These are phyloP conservation scores for Tupaia tana DNA, from an alignment of 2,113 vertebrate genomes.

Conservation along the genomic window DNA sequence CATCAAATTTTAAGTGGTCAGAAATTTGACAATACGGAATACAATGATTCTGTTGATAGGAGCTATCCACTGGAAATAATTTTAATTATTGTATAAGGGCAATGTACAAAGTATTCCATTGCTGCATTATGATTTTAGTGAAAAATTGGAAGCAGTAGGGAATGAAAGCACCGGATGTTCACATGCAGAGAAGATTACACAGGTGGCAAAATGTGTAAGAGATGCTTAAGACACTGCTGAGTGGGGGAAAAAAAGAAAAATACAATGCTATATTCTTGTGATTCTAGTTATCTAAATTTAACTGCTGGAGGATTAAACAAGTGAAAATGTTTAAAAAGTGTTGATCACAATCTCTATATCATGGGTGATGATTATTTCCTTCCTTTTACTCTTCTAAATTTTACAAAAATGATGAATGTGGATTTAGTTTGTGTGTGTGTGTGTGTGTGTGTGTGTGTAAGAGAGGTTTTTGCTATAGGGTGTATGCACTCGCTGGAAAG, in stretches of 20 bases:
- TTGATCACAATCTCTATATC: neutral
- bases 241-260: neutral
- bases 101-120: neutral
- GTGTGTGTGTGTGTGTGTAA: too few species aligned
- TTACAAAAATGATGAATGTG: neutral
- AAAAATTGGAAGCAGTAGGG: neutral
- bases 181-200: neutral
- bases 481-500: too few species aligned
- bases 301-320: neutral
- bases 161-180: neutral
- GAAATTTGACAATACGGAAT: neutral
- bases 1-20: neutral
- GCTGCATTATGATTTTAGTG: neutral
- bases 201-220: slow-evolving; percentile 35
- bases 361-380: neutral
- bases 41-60: neutral
- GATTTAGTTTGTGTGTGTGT: neutral
- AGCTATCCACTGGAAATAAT: slow-evolving; percentile 1
- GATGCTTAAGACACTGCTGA: neutral
- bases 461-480: too few species aligned
- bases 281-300: neutral
- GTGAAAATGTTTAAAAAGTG: neutral
- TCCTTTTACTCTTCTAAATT: neutral
- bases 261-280: neutral
- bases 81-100: neutral